These are phyloP conservation scores for Lerista edwardsae DNA, from an alignment of 2,797 vertebrate species.

Conservation along the genomic window DNA sequence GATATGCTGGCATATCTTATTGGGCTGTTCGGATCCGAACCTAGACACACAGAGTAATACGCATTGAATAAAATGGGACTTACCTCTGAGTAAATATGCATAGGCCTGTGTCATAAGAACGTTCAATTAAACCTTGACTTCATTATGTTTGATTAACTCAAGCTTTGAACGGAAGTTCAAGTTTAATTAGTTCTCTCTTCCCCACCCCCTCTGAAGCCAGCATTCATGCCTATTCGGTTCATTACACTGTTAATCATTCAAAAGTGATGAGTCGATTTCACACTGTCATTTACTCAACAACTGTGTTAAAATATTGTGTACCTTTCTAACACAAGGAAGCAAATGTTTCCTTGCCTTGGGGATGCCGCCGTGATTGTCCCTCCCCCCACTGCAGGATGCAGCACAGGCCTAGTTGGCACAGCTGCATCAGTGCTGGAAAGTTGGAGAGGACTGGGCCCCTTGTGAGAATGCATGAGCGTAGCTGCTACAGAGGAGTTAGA, in stretches of 20 bases:
- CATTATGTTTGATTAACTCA: neutral
- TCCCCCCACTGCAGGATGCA: too few species aligned
- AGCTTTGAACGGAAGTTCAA: neutral
- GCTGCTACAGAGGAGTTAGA: neutral
- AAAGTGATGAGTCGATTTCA: neutral
- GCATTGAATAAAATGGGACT: too few species aligned
- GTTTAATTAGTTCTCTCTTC: neutral
- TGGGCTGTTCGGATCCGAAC: too few species aligned
- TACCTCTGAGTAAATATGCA: too few species aligned
- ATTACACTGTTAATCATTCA: neutral
- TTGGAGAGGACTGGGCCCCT: too few species aligned
- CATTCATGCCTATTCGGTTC: neutral
- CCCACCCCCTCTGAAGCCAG: neutral
- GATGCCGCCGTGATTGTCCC: too few species aligned
- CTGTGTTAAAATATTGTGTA: too few species aligned
- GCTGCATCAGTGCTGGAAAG: too few species aligned
- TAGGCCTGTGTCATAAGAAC: neutral
- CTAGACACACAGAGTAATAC: neutral
- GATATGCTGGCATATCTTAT: too few species aligned
- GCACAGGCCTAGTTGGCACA: too few species aligned
- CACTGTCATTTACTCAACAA: neutral
- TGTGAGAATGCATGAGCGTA: neutral
- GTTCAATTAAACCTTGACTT: neutral
- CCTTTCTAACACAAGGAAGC: too few species aligned
- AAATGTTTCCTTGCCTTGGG: too few species aligned